Evolutionary conservation across 2,888 invertebrate genomes (phyloP).

Genomic region (Tachystola acroxantha): DNA sequence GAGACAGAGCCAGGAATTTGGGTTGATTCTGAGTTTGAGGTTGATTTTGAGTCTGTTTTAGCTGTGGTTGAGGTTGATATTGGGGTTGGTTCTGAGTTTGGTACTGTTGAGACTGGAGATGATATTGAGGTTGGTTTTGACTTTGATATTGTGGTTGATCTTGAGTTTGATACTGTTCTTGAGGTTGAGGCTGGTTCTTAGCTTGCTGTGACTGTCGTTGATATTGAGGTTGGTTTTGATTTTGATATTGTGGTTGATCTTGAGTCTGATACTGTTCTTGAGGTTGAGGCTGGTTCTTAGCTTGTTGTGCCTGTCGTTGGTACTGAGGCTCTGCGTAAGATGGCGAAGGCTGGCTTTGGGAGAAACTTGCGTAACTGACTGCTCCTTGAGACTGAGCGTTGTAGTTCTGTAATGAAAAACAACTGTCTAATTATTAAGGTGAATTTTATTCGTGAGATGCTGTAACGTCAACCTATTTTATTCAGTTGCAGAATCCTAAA

Average conservation of each 20-base stretch:
- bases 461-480: no score
- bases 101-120: constrained; percentile 1
- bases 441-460: no score
- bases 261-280: constrained; percentile 13
- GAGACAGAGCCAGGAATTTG: no score
- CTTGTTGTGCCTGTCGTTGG: constrained; percentile 9
- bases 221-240: constrained; percentile 15
- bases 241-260: constrained; percentile 14
- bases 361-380: constrained; percentile 54
- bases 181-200: constrained; percentile 10
- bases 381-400: constrained; percentile 44
- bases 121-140: no score
- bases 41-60: not conserved
- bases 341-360: constrained; percentile 33
- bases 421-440: no score
- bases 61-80: not conserved
- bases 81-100: not conserved
- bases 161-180: constrained; percentile 12
- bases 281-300: constrained; percentile 8
- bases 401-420: constrained; percentile 35
- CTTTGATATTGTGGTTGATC: constrained; percentile 15
- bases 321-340: constrained; percentile 13
- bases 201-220: constrained; percentile 8
- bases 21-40: no score
- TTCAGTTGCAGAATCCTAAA: no score